phyloP scores from a whole-genome alignment of 1,140 invertebrate species.

The Aphaenogaster rudis region DNA sequence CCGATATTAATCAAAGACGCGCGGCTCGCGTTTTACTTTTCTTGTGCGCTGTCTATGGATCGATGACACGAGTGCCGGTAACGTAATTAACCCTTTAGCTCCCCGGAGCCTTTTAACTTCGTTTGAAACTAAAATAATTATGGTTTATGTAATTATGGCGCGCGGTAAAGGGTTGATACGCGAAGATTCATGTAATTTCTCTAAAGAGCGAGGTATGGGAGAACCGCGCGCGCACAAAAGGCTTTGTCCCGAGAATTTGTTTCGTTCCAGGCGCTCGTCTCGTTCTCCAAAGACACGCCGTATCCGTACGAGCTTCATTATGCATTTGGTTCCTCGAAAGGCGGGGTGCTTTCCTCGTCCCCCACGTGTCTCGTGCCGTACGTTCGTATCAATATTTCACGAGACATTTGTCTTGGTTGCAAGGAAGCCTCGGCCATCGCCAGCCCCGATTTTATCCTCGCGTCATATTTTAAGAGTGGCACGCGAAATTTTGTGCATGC shows the following conservation, averaged over 20 bases:
- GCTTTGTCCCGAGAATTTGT: conserved; percentile 47
- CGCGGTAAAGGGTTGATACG: conserved; percentile 16
- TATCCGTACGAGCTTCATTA: conserved; percentile 65
- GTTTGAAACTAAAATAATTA: conserved; percentile 43
- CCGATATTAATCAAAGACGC: not conserved
- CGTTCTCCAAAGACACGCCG: conserved; percentile 33
- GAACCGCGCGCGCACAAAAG: not conserved
- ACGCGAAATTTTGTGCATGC: conserved; percentile 22
- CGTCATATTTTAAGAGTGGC: conserved; percentile 13
- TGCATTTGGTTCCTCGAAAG: conserved; percentile 65
- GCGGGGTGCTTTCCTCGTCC: conserved; percentile 39
- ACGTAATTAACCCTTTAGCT: conserved; percentile 41
- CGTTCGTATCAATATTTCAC: conserved; percentile 44
- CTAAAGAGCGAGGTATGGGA: conserved; percentile 2
- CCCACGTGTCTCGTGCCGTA: not conserved
- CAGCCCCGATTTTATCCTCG: conserved; percentile 28
- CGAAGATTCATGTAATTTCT: conserved; percentile 42
- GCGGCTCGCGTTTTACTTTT: conserved; percentile 26
- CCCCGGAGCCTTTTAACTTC: conserved; percentile 24
- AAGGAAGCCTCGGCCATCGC: not conserved
- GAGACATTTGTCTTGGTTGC: conserved; percentile 28
- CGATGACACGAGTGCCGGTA: conserved; percentile 57
- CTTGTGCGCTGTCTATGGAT: conserved; percentile 26
- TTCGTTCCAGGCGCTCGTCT: conserved; percentile 44
- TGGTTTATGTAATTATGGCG: conserved; percentile 21